phyloP scores from a whole-genome alignment of 2,113 vertebrate genomes.

The Salvelinus sp. region DNA sequence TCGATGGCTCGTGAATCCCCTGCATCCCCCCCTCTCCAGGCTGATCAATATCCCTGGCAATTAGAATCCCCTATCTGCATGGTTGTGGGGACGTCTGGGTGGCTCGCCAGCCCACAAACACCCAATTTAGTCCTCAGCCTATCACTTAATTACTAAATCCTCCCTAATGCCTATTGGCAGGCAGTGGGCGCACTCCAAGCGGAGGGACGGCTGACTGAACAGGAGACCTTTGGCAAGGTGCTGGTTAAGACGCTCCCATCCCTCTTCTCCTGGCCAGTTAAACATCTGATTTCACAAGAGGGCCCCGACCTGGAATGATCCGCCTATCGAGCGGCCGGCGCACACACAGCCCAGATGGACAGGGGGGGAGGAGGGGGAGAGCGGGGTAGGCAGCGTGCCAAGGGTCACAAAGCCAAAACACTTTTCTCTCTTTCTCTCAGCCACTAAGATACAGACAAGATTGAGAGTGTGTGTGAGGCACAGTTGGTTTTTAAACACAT shows the following conservation, averaged over 20 bases:
- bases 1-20: constrained; percentile 78
- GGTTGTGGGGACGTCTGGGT: constrained; percentile 74
- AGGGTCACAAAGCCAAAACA: constrained; percentile 25
- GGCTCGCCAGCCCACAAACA: constrained; percentile 77
- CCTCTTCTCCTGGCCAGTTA: constrained; percentile 65
- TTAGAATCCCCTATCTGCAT: constrained; percentile 85
- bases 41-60: constrained; percentile 83
- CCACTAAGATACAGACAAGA: background rate
- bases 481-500: background rate
- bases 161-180: constrained; percentile 82
- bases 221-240: constrained; percentile 75
- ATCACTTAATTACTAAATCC: constrained; percentile 86
- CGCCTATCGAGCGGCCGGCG: constrained; percentile 50
- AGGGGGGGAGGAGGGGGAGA: background rate
- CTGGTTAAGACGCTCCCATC: constrained; percentile 66
- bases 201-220: constrained; percentile 68
- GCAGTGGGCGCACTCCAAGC: constrained; percentile 59
- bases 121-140: constrained; percentile 83
- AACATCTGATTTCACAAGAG: constrained; percentile 72
- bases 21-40: constrained; percentile 59
- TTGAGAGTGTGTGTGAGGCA: background rate
- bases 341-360: constrained; percentile 16
- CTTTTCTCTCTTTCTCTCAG: background rate
- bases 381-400: background rate
- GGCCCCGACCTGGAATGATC: constrained; percentile 62